Base-by-base conservation (phyloP, 2,888 invertebrate species). In the Drosophila eohydei region DNA sequence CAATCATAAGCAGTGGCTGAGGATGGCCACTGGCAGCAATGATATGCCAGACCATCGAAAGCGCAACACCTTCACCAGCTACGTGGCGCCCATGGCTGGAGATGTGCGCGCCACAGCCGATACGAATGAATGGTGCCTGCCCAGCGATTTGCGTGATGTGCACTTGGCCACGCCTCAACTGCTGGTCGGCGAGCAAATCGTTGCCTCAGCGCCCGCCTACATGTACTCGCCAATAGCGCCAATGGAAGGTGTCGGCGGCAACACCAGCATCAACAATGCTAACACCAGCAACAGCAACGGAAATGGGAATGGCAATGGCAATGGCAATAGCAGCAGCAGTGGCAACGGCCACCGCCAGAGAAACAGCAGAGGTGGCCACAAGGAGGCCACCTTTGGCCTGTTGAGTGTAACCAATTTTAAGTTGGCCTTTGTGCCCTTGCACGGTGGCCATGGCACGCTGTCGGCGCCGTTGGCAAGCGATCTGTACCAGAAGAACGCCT, bases 351-450 rank as follows among this genome's bases (percentile, higher is more conserved):
- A 9, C n/a, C 9, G 30, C 5, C 11, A 32, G 6, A 30, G 48
- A 9, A 2, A 83, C 11, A 71, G 44, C 41, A 46, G 46, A 57
- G 48, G 77, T 14, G 66, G 41, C 36, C 74, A 84, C 55, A 94
- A 96, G 71, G 96, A 96, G 90, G 97, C 97, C 61, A 95, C 96
- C 69, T 95, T 96, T 71, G 99, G 98, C 0, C 94, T 96, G 34
- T 94, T 99, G 68, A 96, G 96, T 91, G 96, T 98, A 71, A 98
- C 98, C 68, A 98, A 98, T 94, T 98, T 98, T 92, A 97, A 97
- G 93, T 94, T 99, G 36, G 96, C 97, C 34, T 98, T 98, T 93
- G 95, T 97, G 62, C 96, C 97, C 1, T 61, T 90, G 16, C 86
- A 88, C 32, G 74, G 74, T 4, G 74, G 74, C 5, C 75, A 80